Evolutionary conservation across 2,888 invertebrate species (phyloP), one percentile per base, ranked within the genome.

Genomic region (Thyatira batis): DNA sequence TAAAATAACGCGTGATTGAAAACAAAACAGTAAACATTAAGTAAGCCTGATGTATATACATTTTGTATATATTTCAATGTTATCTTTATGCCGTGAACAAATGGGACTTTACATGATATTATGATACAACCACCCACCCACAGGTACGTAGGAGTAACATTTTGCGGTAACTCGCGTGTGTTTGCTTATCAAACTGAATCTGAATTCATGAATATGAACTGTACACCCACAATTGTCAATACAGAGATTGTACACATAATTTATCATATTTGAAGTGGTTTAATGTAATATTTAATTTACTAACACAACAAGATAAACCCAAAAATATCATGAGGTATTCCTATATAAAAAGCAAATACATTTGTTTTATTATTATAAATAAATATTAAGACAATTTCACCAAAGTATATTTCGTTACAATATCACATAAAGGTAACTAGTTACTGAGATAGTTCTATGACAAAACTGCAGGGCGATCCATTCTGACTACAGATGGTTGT

Each of bases 401-500:
- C 49, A 52, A 57, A 60, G 53, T 53, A 58, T 53, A 61, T 61
- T 67, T 56, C 60, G 60, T 67, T 69, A 71, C 62, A 73, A 71
- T 78, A 72, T 69, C 72, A 69, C 69, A 73, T 72, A 73, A 76
- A 82, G 80, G 84, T 84, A 82, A 78, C 74, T 68, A 68, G 73
- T 67, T 61, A 65, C 60, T 50, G 69, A 81, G 79, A 79, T 84
- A 85, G 83, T 85, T 84, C 66, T 75, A 79, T 86, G 86, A 85
- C 85, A 86, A 85, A 87, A 87, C 81, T 89, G 84, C 85, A 84
- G 69, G 76, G 68, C 73, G 72, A 79, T 81, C 78, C 77, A 71
- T 73, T 73, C 80, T 74, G 89, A 87, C 84, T 90, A 84, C 75
- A 87, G 80, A 90, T 86, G 73, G 81, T 74, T 71, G 63, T 82